Evolutionary conservation across 2,113 vertebrate species (phyloP), one percentile per base, ranked within the genome.

Genomic region (Sminthopsis crassicaudata): DNA sequence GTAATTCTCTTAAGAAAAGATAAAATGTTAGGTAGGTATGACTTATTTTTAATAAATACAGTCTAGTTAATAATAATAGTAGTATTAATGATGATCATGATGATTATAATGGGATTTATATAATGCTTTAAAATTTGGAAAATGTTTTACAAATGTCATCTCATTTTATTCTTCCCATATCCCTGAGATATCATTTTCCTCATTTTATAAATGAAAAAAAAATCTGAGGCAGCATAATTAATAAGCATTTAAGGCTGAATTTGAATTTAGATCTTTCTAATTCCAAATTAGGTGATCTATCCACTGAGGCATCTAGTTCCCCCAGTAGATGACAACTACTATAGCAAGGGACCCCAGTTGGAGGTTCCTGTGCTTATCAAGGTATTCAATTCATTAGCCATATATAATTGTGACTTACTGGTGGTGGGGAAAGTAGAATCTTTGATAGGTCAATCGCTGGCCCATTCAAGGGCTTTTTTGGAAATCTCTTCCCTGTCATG

Each of bases 381-480:
- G 48, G 48, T 48, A 48, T 48, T 48, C 8, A 7, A 48, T 48
- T 8, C 48, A 48, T 48, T 48, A 48, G 48, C 8, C 48, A 48
- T 48, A 7, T 48, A 48, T 48, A 48, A 48, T 48, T 48, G 4
- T 7, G 48, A 48, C 3, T 14, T 42, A 5, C 22, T 2, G 23
- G n/a, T 42, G n/a, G 36, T 42, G 19, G n/a, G 8, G n/a, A 84
- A 84, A 52, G 48, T 23, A 54, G 22, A 53, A 24, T 1, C n/a
- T 1, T 90, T 94, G 60, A 93, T 91, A 89, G 5, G 36, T 51
- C 50, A 88, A 55, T 46, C 42, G 46, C 9, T 84, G 12, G 12
- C 95, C 92, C 91, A 92, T 25, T 51, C 24, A 94, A 94, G 91
- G 46, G 88, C 26, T 8, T 22, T 54, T 26, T 91, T 5, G 53